Evolutionary conservation across 2,888 invertebrate genomes (phyloP), one percentile per base, ranked within the genome.

Genomic region (Acrobasis repandana): DNA sequence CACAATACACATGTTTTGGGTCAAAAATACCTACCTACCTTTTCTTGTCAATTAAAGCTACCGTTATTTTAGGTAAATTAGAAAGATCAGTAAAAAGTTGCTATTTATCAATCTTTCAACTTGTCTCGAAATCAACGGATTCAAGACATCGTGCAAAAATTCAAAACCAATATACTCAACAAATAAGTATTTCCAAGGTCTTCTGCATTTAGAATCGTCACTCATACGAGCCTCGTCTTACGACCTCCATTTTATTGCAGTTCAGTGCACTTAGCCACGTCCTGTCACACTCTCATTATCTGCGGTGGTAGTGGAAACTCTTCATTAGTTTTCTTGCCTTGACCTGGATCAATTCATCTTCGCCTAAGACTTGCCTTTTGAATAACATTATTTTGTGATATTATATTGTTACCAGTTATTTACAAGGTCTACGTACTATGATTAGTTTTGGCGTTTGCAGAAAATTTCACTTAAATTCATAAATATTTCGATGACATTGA

Each of bases 291-390:
- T 81, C 54, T 18, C 20, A 38, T 20, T 80, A 77, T 80, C 70
- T 68, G 70, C 66, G 60, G 65, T n/a, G 58, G 36, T 38, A 52
- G 68, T 79, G 76, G 79, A 76, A 79, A 77, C 71, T 77, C 64
- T 67, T 72, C 71, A 76, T 77, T 80, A 75, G 71, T 70, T 73
- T 59, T 33, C 60, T 65, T 56, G 67, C 83, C 83, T 83, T 80
- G 82, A 77, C 82, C 77, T 67, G 69, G 67, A 73, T 68, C 58
- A 60, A 56, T 58, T 63, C 46, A 61, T 61, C 61, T 58, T 61
- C 61, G 58, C 58, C 61, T 58, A 38, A 59, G 62, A 57, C 61
- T 57, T 60, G 57, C 60, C 51, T 64, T 66, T 71, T 58, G 57
- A 28, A 6, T 28, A 28, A 28, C 28, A 28, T 5, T 28, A 28